Conservation (phyloP, 92 coral and sea anemone genomes). For the Parazoanthus atlanticus region DNA sequence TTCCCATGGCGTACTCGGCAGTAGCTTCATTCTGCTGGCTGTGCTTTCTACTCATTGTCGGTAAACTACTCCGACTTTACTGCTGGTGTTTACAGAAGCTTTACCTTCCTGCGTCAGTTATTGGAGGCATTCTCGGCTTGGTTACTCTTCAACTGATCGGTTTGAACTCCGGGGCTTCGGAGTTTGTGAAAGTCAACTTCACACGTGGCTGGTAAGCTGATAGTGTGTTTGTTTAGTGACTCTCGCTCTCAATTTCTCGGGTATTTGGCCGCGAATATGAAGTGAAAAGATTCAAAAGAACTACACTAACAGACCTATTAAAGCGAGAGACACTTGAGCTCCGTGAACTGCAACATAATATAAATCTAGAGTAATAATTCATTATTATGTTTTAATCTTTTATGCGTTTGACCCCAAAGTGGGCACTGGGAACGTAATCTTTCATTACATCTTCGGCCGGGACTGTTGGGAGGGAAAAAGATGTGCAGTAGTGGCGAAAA, state of each 20-base stretch:
- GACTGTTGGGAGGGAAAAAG: no score
- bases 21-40: conserved; percentile 86
- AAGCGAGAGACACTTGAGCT: no score
- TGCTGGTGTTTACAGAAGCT: conserved; percentile 79
- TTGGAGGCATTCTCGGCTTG: conserved; percentile 74
- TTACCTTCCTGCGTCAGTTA: conserved; percentile 81
- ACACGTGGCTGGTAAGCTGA: conserved; percentile 78
- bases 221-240: conserved; percentile 1
- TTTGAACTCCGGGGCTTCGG: conserved; percentile 46
- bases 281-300: no score
- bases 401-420: no score
- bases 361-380: no score
- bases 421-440: no score
- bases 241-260: background rate
- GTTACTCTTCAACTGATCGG: conserved; percentile 60
- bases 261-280: background rate
- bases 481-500: no score
- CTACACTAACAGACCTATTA: no score
- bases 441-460: no score
- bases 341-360: no score
- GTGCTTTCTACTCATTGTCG: conserved; percentile 76
- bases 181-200: conserved; percentile 66
- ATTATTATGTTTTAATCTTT: no score
- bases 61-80: conserved; percentile 75
- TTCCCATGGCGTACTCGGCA: conserved; percentile 71